Base-by-base conservation (phyloP, 1,140 invertebrate species). In the Spodoptera frugiperda region DNA sequence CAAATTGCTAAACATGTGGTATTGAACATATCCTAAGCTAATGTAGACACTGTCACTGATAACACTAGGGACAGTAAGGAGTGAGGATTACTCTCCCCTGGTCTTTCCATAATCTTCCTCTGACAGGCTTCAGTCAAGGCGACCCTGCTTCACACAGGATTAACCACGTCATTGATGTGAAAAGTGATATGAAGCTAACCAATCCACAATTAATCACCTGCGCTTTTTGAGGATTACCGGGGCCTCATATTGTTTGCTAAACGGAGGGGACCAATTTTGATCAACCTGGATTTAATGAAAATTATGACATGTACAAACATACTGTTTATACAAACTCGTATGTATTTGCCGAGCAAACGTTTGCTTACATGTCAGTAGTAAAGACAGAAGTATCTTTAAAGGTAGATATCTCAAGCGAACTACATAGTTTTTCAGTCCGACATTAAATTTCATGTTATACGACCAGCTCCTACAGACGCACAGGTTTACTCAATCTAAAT, bases 121-220 rank as follows among this genome's bases (percentile, higher is more conserved):
- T 78, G 78, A 81, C 81, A 83, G 80, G 74, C 67, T 82, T 85
- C 79, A 83, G 68, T 83, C 80, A 83, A 68, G 61, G 57, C 54
- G 25, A 78, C 72, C 72, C 55, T 71, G 49, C 65, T 70, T 78
- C 65, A 63, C 59, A 74, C 53, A 71, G 77, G 78, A 82, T 85
- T 85, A 83, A 17, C 68, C 25, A 71, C 48, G 63, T 79, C 81
- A 78, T 81, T 85, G 76, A 79, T 81, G 78, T 85, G 83, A 79
- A 81, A 85, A 80, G 73, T 65, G 79, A 81, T 80, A 79, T 48
- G 74, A 80, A 70, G 68, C 78, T 63, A 33, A 78, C 63, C 17
- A 59, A 70, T 70, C 48, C 53, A 53, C 25, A 61, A 55, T 70
- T 73, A 79, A 82, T 80, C 78, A 78, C 78, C 80, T 79, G 80